Percentiles rank a stretch among this genome's conserved stretches.
phyloP scores from a whole-genome alignment of 2,888 invertebrate species.

The Leucoma salicis region DNA sequence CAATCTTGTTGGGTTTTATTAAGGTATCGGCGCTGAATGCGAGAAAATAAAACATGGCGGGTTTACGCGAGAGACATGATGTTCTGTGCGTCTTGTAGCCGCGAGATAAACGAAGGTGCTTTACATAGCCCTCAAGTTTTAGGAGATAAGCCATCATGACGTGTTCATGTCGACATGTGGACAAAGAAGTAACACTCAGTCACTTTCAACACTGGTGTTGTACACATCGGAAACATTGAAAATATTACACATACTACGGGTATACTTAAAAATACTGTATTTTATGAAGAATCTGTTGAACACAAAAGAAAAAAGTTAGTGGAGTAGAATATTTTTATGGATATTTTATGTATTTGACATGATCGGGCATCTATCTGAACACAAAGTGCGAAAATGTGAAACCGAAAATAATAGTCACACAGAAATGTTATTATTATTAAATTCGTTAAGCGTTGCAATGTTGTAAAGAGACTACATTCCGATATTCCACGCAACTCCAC shows the following conservation, averaged over 20 bases:
- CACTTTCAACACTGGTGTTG: slow-evolving; percentile 39
- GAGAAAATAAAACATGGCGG: slow-evolving; percentile 77
- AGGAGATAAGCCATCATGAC: slow-evolving; percentile 67
- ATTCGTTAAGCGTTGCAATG: too few species aligned
- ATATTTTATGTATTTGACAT: too few species aligned
- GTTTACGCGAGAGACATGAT: slow-evolving; percentile 74
- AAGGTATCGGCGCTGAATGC: slow-evolving; percentile 78
- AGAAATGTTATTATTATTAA: too few species aligned
- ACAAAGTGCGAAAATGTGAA: too few species aligned
- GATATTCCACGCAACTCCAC: background rate
- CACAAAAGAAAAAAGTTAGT: too few species aligned
- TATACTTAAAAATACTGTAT: slow-evolving; percentile 13
- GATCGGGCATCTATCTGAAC: too few species aligned
- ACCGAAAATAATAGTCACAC: too few species aligned
- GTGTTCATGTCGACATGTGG: slow-evolving; percentile 59
- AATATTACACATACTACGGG: slow-evolving; percentile 13
- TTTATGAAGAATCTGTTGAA: background rate
- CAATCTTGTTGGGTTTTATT: slow-evolving; percentile 82
- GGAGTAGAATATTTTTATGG: too few species aligned
- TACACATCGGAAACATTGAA: slow-evolving; percentile 16
- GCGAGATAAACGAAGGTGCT: slow-evolving; percentile 62
- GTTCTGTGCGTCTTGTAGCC: slow-evolving; percentile 54
- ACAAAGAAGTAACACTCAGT: slow-evolving; percentile 46
- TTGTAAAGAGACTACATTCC: background rate
- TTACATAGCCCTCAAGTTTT: slow-evolving; percentile 68